These are phyloP conservation scores for Saccopteryx bilineata DNA, from an alignment of 2,113 vertebrate genomes.

Conservation along the genomic window DNA sequence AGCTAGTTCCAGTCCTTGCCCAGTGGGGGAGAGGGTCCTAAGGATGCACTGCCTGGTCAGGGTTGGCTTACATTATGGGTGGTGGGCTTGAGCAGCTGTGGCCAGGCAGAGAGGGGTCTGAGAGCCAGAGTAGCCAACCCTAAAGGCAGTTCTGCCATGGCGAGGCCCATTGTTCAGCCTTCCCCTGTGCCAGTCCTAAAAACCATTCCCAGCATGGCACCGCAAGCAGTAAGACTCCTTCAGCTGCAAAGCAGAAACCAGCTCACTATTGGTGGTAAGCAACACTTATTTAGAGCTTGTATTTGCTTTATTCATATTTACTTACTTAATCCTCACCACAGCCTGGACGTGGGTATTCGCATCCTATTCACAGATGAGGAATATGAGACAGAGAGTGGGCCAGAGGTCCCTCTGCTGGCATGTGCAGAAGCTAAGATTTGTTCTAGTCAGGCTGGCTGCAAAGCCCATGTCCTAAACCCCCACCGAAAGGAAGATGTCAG, in stretches of 20 bases:
- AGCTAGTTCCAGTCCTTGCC: neutral
- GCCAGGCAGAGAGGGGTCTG: neutral
- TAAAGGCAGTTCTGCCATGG: neutral
- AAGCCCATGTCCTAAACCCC: neutral
- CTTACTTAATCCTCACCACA: neutral
- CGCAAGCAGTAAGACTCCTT: neutral
- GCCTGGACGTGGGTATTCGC: neutral
- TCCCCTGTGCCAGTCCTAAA: too few species aligned
- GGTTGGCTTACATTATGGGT: neutral
- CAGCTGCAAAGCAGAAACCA: neutral
- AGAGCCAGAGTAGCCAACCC: neutral
- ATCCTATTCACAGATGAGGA: neutral
- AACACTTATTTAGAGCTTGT: neutral
- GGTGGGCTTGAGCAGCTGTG: neutral
- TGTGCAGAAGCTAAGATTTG: neutral
- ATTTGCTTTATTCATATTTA: neutral
- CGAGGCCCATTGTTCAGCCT: neutral
- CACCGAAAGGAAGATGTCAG: neutral
- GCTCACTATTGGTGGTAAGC: fast-evolving
- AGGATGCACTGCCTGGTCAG: neutral
- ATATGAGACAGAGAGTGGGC: neutral
- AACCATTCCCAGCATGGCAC: neutral
- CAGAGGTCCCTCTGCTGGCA: neutral
- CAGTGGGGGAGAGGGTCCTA: neutral
- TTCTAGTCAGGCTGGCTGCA: neutral